Base-by-base conservation (phyloP, 2,888 invertebrate species). In the Brachyopa scutellaris region DNA sequence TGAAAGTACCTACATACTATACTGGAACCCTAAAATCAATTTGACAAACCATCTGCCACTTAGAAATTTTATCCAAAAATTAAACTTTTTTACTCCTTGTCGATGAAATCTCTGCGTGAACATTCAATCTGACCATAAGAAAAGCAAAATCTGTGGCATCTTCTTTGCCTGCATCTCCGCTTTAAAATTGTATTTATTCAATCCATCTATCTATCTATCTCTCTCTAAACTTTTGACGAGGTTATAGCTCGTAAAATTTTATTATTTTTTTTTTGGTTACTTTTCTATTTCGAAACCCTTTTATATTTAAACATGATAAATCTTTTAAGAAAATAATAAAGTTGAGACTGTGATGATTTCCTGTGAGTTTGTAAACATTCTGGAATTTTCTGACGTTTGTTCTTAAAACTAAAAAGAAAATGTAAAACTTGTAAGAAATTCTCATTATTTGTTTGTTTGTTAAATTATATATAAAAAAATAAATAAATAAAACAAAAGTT, bases 271-370 rank as follows among this genome's bases (percentile, higher is more conserved):
- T 47, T 31, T 38, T 23, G 31, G 11, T 26, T 13, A 19, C 13
- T 49, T 11, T 36, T 9, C 19, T 69, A 33, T 42, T 67, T 72
- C 64, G 38, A 38, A 61, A 47, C 26, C 26, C 6, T 5, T 26
- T 26, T 6, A 5, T 74, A 74, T 69, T 69, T 74, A 80, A 57
- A 36, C 38, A 70, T 38, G 7, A 55, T 42, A 51, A n/a, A 45
- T 9, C 23, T 40, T 40, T 29, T 19, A 47, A 45, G 19, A 11
- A 49, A 59, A 31, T 33, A 69, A 69, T 64, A 69, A 57, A 69
- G 36, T 70, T 61, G 74, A 80, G 80, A 74, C 80, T 80, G 80
- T 80, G 80, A 80, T 80, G 80, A 76, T 76, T 80, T 80, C 80
- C 69, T 62, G 26, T 26, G 76, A 80, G 57, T 69, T 74, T 49